Base-by-base conservation (phyloP, 2,113 vertebrate species). In the Propithecus coquereli region DNA sequence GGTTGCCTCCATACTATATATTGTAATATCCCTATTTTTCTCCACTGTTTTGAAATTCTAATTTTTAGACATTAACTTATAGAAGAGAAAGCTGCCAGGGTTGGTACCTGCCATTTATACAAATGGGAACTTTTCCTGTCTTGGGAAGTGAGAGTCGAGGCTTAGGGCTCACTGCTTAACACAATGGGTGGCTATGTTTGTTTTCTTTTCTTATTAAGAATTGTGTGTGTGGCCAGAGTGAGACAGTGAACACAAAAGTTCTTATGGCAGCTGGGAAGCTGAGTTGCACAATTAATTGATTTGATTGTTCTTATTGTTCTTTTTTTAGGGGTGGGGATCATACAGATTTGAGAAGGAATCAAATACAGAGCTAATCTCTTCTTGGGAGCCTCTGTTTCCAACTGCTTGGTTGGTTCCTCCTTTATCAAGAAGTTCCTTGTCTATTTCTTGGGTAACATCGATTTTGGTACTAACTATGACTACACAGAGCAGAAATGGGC, bases 371-470 rank as follows among this genome's bases (percentile, higher is more conserved):
- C 23, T 79, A 57, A 96, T 17, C 14, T 92, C 34, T 74, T 80
- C 84, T 87, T n/a, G 25, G 2, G 80, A 22, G 17, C 13, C 32
- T 82, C 65, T 71, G 32, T 40, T 66, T 94, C 82, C 71, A 82
- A 54, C 20, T 50, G 5, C 30, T 79, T 65, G 27, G 45, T 92
- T 88, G 88, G 47, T 93, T 94, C 73, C 76, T 96, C 6, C 47
- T 73, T 89, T 76, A 32, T 66, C 59, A 37, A 87, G 80, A 86
- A 85, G 77, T 90, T 87, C 52, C 70, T 93, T 90, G 27, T 93
- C 30, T 85, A 50, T 91, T 88, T 92, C 57, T 84, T 37, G 20
- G 14, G 68, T 73, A 90, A 47, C 65, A 82, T 94, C 1, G 14
- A 13, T 73, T 94, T 94, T 92, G 25, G 65, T 66, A 13, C 94